These are phyloP conservation scores for Micrastur ruficollis DNA, from an alignment of 2,797 vertebrate species.

Conservation along the genomic window DNA sequence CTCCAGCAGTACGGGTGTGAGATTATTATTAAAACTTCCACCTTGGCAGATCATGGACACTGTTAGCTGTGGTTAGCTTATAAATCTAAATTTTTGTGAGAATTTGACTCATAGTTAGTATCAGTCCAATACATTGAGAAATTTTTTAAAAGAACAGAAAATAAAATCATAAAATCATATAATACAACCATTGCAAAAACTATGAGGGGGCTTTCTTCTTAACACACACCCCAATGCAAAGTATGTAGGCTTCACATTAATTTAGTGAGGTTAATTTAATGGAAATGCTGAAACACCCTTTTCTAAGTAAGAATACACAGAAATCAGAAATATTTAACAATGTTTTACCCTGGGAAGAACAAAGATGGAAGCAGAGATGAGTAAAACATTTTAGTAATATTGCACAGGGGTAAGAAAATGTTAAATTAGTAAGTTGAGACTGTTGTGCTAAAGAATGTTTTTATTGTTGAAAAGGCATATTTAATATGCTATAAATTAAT, in stretches of 20 bases:
- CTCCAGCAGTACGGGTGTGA: not conserved
- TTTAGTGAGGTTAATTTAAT: not conserved
- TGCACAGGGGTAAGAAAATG: not conserved
- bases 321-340: not conserved
- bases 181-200: not conserved
- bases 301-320: not conserved
- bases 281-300: not conserved
- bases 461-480: not conserved
- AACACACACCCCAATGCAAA: not conserved
- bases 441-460: not conserved
- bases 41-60: not conserved
- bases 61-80: not conserved
- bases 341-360: not conserved
- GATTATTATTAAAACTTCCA: not conserved
- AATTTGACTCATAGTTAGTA: not conserved
- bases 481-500: not conserved
- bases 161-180: not conserved
- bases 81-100: not conserved
- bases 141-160: not conserved
- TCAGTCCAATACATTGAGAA: not conserved
- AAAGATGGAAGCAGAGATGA: not conserved
- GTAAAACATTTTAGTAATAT: not conserved
- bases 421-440: not conserved
- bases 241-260: not conserved
- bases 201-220: not conserved